Percentiles rank a stretch among this genome's conserved stretches.
Evolutionary conservation across 2,797 vertebrate genomes (phyloP).

Genomic region (Zenarchopterus dispar): DNA sequence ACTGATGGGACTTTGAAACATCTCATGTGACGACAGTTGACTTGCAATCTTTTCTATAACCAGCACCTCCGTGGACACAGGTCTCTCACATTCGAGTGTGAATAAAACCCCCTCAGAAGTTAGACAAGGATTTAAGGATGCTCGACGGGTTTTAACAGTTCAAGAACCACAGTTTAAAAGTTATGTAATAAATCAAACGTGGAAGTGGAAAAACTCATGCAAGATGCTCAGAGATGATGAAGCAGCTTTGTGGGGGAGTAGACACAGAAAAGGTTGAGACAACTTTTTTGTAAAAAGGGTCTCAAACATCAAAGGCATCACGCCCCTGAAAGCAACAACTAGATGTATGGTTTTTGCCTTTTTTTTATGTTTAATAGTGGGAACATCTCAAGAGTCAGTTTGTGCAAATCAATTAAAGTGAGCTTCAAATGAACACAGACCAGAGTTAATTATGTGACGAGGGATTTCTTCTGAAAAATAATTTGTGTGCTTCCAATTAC

Average conservation of each 20-base stretch:
- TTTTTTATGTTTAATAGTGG: too few species aligned
- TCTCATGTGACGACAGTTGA: slow-evolving; percentile 33
- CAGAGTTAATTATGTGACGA: not conserved
- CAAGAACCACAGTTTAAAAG: not conserved
- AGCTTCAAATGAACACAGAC: too few species aligned
- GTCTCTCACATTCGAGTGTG: slow-evolving; percentile 5
- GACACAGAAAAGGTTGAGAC: too few species aligned
- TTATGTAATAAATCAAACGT: not conserved
- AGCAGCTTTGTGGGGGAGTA: too few species aligned
- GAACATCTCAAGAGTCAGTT: too few species aligned
- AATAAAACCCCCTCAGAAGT: slow-evolving; percentile 12
- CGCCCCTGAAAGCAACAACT: too few species aligned
- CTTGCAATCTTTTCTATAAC: slow-evolving; percentile 18
- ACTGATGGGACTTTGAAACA: slow-evolving; percentile 17
- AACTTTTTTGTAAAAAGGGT: too few species aligned
- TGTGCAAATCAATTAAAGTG: too few species aligned
- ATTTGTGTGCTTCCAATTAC: not conserved
- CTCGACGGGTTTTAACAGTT: not conserved
- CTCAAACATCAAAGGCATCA: too few species aligned
- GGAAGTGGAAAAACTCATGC: not conserved
- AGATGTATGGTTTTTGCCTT: too few species aligned
- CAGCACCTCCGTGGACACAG: slow-evolving; percentile 11
- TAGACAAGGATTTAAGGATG: not conserved
- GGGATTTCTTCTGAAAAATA: not conserved
- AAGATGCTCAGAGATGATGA: not conserved